Evolutionary conservation across 1,140 invertebrate species (phyloP).

Genomic region (Apocrypta bakeri): DNA sequence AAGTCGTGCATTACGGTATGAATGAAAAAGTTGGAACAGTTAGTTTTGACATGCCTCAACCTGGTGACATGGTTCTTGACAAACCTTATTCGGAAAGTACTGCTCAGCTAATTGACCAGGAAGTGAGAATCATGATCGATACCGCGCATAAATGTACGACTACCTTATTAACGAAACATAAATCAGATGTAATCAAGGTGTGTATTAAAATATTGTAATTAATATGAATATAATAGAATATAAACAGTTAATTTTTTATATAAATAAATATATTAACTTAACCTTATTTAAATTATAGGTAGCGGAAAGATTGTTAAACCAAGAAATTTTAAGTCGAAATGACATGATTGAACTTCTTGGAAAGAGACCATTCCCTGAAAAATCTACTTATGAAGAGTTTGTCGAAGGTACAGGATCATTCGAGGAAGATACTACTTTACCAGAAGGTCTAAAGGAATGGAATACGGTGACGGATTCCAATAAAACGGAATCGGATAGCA

Average conservation of each 20-base stretch:
- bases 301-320: constrained; percentile 93
- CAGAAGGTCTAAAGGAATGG: constrained; percentile 97
- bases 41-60: constrained; percentile 95
- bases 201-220: not conserved
- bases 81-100: constrained; percentile 99
- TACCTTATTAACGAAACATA: constrained; percentile 88
- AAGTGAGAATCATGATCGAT: constrained; percentile 91
- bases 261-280: not conserved
- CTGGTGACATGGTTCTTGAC: constrained; percentile 93
- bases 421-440: constrained; percentile 96
- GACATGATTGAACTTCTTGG: constrained; percentile 99
- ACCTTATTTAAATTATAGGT: constrained; percentile 77
- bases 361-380: constrained; percentile 96
- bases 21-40: constrained; percentile 97
- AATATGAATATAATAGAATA: too few species aligned
- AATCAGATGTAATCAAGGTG: constrained; percentile 91
- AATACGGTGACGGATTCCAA: constrained; percentile 80
- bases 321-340: constrained; percentile 96
- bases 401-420: constrained; percentile 98
- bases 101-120: constrained; percentile 95
- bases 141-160: constrained; percentile 88
- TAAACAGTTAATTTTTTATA: too few species aligned
- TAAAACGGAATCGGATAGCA: constrained; percentile 37
- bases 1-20: constrained; percentile 97
- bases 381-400: constrained; percentile 99